Evolutionary conservation across 2,888 invertebrate genomes (phyloP), one percentile per base, ranked within the genome.

Genomic region (Drepanosiphum platanoidis): DNA sequence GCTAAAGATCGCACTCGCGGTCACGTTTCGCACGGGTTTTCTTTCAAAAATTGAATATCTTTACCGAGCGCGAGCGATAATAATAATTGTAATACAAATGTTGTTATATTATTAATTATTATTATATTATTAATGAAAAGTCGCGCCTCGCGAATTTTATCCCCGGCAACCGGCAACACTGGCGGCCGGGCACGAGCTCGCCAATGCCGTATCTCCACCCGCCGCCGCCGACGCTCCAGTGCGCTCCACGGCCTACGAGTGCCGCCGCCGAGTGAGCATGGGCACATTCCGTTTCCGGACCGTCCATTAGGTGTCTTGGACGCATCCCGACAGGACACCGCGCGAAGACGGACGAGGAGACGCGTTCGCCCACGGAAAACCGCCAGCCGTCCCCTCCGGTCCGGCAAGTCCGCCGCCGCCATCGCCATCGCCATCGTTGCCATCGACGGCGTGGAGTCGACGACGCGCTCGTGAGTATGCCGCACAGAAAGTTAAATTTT

Each of bases 101-200:
- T n/a, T n/a, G n/a, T n/a, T n/a, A n/a, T n/a, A n/a, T n/a, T n/a
- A n/a, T n/a, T n/a, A n/a, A n/a, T n/a, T n/a, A n/a, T n/a, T n/a
- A n/a, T n/a, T n/a, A n/a, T n/a, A n/a, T n/a, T n/a, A n/a, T n/a
- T n/a, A n/a, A n/a, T n/a, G n/a, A n/a, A 18, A 18, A 34, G 22
- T 9, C 36, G 70, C 70, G 70, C 36, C 34, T 22, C 15, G 27
- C n/a, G 18, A 39, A 27, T 71, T 82, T 61, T 72, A 71, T 71
- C 61, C 81, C 72, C 81, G 71, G 9, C 9, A 30, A 71, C 39
- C 81, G 81, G 81, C 30, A 82, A 82, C 81, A 82, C 81, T 82
- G 81, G n/a, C 27, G 61, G 27, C 7, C 61, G 61, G 27, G 61
- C 61, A 61, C 61, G 61, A 27, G 61, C 27, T 27, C 61, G 22